phyloP scores from a whole-genome alignment of 2,797 vertebrate species.

The Vireo griseus region DNA sequence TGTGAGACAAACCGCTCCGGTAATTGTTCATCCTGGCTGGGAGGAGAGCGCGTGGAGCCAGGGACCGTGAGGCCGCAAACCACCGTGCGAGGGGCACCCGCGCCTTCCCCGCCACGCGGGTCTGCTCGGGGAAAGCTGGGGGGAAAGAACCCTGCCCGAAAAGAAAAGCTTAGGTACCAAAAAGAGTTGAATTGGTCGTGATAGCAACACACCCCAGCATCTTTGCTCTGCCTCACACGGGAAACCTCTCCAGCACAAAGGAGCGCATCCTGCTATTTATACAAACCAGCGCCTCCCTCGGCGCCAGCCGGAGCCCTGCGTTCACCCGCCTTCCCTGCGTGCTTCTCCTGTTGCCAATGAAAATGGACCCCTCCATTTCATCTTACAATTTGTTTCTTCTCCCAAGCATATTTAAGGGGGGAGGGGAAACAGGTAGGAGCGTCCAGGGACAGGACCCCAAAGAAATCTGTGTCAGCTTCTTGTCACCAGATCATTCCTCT shows the following conservation, averaged over 20 bases:
- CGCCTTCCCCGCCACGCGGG: not conserved
- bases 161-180: not conserved
- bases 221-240: not conserved
- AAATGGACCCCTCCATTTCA: not conserved
- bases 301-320: not conserved
- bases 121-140: fast-evolving
- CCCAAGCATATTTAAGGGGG: not conserved
- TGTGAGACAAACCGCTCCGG: not conserved
- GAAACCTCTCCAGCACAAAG: conserved; percentile 31
- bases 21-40: not conserved
- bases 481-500: not conserved
- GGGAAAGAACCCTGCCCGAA: fast-evolving
- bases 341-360: not conserved
- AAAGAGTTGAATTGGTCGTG: not conserved
- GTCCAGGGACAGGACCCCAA: not conserved
- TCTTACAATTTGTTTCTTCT: not conserved
- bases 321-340: not conserved
- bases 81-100: not conserved
- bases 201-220: not conserved
- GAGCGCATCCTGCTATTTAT: not conserved
- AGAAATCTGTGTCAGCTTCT: not conserved
- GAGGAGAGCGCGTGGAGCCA: not conserved
- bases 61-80: not conserved
- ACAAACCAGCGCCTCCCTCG: not conserved
- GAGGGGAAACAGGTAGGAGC: not conserved